A percentile compares a stretch with the other conserved stretches of the same genome.
These are phyloP conservation scores for Trachelipus rathkii DNA, from an alignment of 1,140 invertebrate species.

Conservation along the genomic window DNA sequence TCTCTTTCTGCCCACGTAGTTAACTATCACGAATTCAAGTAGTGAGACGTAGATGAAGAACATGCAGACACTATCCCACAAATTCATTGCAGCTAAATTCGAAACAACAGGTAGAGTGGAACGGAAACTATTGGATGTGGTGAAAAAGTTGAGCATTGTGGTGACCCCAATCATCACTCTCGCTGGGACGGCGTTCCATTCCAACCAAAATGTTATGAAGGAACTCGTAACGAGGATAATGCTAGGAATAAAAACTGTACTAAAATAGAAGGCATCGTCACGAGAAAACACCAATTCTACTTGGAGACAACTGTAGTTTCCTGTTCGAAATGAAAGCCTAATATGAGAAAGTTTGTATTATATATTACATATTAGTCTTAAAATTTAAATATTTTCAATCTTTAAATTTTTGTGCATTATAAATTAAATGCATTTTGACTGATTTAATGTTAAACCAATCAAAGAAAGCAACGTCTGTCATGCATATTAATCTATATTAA, in stretches of 20 bases:
- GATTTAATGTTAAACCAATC: too few relatives aligned
- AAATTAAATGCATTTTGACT: too few relatives aligned
- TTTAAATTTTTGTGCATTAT: too few relatives aligned
- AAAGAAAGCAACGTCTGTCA: too few relatives aligned
- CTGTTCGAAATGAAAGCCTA: slow-evolving; percentile 54
- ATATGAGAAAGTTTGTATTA: too few relatives aligned
- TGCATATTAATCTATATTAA: too few relatives aligned
- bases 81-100: slow-evolving; percentile 90
- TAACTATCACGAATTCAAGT: slow-evolving; percentile 88
- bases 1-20: slow-evolving; percentile 73
- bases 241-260: slow-evolving; percentile 90
- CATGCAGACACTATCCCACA: slow-evolving; percentile 94
- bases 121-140: slow-evolving; percentile 60
- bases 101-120: slow-evolving; percentile 83
- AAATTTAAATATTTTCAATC: too few relatives aligned
- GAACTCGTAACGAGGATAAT: slow-evolving; percentile 92
- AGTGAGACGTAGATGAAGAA: slow-evolving; percentile 92
- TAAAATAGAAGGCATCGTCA: slow-evolving; percentile 92
- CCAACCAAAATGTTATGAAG: slow-evolving; percentile 91
- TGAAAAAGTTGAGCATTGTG: slow-evolving; percentile 97
- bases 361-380: too few relatives aligned
- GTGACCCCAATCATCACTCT: slow-evolving; percentile 75
- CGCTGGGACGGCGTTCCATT: slow-evolving; percentile 92
- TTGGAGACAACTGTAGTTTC: slow-evolving; percentile 89
- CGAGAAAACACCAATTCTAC: slow-evolving; percentile 71